Evolutionary conservation across 1,140 invertebrate genomes (phyloP).

Genomic region (Parapsyche elsis): DNA sequence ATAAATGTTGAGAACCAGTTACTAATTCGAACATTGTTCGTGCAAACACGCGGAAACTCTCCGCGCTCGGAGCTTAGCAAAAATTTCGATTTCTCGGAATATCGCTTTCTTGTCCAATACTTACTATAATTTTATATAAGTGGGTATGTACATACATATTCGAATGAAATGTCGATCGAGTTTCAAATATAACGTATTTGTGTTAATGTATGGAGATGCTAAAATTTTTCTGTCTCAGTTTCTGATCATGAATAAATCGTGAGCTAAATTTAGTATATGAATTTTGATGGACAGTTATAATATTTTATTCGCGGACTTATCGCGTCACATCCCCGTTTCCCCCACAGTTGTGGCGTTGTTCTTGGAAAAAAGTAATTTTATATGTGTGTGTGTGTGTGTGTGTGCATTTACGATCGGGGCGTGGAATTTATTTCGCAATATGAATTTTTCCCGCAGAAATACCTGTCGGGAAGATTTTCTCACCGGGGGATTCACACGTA

Average conservation of each 20-base stretch:
- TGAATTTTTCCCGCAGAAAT: not conserved
- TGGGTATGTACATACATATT: not conserved
- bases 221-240: too few species aligned
- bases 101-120: not conserved
- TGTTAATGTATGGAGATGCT: too few species aligned
- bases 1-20: not conserved
- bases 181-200: too few species aligned
- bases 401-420: not conserved
- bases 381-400: not conserved
- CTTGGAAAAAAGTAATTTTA: too few species aligned
- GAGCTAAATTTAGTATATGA: too few species aligned
- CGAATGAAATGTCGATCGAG: too few species aligned
- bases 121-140: not conserved
- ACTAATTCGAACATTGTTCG: not conserved
- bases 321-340: too few species aligned
- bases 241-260: too few species aligned
- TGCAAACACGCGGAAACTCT: too few species aligned
- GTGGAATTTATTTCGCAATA: not conserved
- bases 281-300: conserved; percentile 3
- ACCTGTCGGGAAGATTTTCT: not conserved
- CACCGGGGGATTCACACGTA: not conserved
- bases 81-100: too few species aligned
- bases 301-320: not conserved
- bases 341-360: too few species aligned
- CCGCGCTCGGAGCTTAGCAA: too few species aligned